These are phyloP conservation scores for Cryptocheilus praepositus DNA, from an alignment of 2,888 invertebrate genomes.

Conservation along the genomic window DNA sequence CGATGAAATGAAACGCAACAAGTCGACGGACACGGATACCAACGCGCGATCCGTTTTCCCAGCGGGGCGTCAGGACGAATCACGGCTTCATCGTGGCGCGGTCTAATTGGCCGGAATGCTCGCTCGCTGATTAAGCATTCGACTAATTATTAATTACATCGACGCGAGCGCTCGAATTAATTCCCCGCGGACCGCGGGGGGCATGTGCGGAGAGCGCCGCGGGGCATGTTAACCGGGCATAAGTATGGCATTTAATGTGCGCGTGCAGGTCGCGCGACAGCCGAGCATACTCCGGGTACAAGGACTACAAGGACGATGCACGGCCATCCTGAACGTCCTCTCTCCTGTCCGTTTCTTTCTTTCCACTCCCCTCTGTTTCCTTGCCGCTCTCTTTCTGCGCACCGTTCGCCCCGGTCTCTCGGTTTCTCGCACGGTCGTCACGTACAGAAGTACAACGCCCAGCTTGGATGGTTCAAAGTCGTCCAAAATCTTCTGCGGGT, in stretches of 20 bases:
- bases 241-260: conserved; percentile 57
- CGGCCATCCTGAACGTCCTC: neutral
- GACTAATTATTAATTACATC: conserved; percentile 68
- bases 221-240: conserved; percentile 49
- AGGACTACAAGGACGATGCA: conserved; percentile 17
- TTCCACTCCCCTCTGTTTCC: too few relatives aligned
- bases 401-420: too few relatives aligned
- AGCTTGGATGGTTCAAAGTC: too few relatives aligned
- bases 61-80: conserved; percentile 45
- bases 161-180: conserved; percentile 62
- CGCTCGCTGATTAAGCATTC: conserved; percentile 62
- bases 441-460: too few relatives aligned
- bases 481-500: too few relatives aligned
- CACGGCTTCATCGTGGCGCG: conserved; percentile 56
- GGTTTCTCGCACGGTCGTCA: too few relatives aligned
- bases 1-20: too few relatives aligned
- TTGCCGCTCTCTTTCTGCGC: too few relatives aligned
- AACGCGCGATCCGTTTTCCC: conserved; percentile 43
- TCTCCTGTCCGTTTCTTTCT: too few relatives aligned
- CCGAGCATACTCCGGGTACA: conserved; percentile 30
- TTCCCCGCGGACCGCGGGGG: conserved; percentile 44
- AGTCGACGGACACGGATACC: conserved; percentile 2
- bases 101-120: conserved; percentile 62
- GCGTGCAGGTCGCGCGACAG: conserved; percentile 45
- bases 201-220: conserved; percentile 40